phyloP scores from a whole-genome alignment of 2,797 vertebrate genomes.

The Sebastiscus tertius region DNA sequence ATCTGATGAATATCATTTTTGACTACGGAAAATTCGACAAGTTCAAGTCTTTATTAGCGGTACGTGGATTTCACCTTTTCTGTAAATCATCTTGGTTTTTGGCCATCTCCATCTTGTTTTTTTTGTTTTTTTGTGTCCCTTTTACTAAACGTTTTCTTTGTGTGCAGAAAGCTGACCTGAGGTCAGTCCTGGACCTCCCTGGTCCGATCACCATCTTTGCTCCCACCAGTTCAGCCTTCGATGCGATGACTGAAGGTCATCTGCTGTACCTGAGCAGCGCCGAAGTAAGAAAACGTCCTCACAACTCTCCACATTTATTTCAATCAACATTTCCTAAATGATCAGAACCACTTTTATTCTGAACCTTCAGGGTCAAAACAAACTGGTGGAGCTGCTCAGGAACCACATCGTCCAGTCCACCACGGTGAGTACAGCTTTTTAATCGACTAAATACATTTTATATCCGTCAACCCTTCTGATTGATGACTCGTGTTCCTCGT shows the following conservation, averaged over 20 bases:
- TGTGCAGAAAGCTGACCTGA: conserved; percentile 82
- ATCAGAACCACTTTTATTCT: not conserved
- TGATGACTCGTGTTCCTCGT: not conserved
- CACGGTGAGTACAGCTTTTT: conserved; percentile 72
- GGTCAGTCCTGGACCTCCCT: conserved; percentile 76
- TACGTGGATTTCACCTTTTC: conserved; percentile 49
- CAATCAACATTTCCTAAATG: not conserved
- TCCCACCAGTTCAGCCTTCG: conserved; percentile 85
- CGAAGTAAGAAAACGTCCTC: conserved; percentile 78
- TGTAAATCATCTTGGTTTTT: no score
- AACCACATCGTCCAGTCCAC: conserved; percentile 87
- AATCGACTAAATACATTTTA: not conserved
- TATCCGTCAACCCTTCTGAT: no score
- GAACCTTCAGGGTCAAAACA: conserved; percentile 85
- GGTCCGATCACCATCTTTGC: conserved; percentile 88
- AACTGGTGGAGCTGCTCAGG: conserved; percentile 89
- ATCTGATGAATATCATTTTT: conserved; percentile 87
- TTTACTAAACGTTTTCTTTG: not conserved
- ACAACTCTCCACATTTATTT: not conserved
- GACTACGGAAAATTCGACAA: conserved; percentile 83
- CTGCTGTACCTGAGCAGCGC: conserved; percentile 85
- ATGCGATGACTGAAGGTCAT: conserved; percentile 76
- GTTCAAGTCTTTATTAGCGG: conserved; percentile 89
- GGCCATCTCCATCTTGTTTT: no score
- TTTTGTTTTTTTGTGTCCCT: not conserved